phyloP scores from a whole-genome alignment of 2,113 vertebrate species.

The Corythaixoides concolor region DNA sequence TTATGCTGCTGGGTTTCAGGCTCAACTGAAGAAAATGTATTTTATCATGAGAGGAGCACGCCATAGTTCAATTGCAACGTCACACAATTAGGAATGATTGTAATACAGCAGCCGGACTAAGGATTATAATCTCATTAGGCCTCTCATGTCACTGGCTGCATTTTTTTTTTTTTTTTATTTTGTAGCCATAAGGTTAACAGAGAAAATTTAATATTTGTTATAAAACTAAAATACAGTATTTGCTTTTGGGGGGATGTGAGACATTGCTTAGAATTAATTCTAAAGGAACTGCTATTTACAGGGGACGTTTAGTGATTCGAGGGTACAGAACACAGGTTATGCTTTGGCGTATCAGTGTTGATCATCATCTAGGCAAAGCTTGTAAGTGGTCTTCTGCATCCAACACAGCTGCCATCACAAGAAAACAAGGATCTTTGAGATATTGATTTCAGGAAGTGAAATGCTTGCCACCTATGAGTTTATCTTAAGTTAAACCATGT shows the following conservation, averaged over 20 bases:
- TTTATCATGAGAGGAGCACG: rapidly evolving
- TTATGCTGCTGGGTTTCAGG: neutral
- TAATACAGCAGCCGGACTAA: neutral
- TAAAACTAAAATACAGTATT: neutral
- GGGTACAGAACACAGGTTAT: neutral
- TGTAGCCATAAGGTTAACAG: neutral
- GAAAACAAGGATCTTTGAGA: neutral
- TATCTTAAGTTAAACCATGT: neutral
- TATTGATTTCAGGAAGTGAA: neutral
- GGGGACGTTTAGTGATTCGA: neutral
- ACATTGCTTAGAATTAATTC: neutral
- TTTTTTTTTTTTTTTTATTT: neutral
- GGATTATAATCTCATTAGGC: neutral
- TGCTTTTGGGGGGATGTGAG: neutral
- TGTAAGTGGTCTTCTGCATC: neutral
- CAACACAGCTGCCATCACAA: neutral
- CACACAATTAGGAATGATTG: neutral
- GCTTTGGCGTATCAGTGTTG: neutral
- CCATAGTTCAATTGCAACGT: neutral
- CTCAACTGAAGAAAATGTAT: neutral
- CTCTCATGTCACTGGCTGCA: neutral
- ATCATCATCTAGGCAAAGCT: neutral
- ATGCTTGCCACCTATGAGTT: neutral
- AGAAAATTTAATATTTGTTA: neutral
- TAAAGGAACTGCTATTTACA: neutral